These are phyloP conservation scores for Dufourea novaeangliae DNA, from an alignment of 1,140 invertebrate genomes.

Conservation along the genomic window DNA sequence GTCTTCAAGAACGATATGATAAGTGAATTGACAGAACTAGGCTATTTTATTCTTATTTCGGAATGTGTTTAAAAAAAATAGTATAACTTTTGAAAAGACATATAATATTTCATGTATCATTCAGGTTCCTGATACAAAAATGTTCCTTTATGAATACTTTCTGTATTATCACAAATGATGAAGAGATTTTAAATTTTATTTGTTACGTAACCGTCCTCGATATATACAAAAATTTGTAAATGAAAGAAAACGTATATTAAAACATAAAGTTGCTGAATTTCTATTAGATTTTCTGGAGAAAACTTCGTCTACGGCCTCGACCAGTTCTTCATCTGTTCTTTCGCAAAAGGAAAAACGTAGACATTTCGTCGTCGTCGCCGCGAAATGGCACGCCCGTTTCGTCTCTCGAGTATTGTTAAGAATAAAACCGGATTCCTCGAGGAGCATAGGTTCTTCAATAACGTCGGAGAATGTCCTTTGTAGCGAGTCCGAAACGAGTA, in stretches of 20 bases:
- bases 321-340: constrained; percentile 20
- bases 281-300: constrained; percentile 6
- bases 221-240: not conserved
- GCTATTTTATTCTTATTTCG: not conserved
- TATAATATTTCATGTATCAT: not conserved
- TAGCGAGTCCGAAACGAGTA: constrained; percentile 44
- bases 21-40: too few relatives aligned
- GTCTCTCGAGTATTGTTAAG: constrained; percentile 52
- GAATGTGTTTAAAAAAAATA: not conserved
- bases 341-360: constrained; percentile 30
- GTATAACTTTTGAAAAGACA: not conserved
- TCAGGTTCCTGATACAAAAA: not conserved
- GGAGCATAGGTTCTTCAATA: constrained; percentile 42
- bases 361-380: constrained; percentile 41
- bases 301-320: constrained; percentile 40
- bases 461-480: constrained; percentile 43
- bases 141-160: not conserved
- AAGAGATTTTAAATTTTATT: not conserved
- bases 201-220: not conserved
- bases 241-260: not conserved
- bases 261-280: not conserved
- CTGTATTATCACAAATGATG: not conserved
- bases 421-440: constrained; percentile 48
- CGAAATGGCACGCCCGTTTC: constrained; percentile 50
- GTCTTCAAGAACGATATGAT: too few relatives aligned